phyloP scores from a whole-genome alignment of 1,140 invertebrate genomes.

The Pemphigus obesinymphae region DNA sequence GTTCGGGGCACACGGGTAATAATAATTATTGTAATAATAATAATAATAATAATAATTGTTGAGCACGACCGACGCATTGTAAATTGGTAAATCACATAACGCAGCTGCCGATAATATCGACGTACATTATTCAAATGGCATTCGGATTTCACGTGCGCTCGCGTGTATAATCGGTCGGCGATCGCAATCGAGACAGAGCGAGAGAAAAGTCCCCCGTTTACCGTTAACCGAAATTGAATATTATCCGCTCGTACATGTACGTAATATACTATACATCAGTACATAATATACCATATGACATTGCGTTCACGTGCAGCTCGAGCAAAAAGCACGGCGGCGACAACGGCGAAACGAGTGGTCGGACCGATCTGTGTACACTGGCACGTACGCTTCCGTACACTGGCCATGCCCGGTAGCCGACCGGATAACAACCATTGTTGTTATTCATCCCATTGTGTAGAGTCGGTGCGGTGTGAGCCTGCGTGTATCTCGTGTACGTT shows the following conservation, averaged over 20 bases:
- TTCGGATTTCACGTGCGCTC: constrained; percentile 11
- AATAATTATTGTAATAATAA: too few species aligned
- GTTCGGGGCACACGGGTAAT: not conserved
- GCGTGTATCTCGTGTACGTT: too few species aligned
- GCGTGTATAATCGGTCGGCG: not conserved
- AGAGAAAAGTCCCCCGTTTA: constrained; percentile 1
- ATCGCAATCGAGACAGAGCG: not conserved
- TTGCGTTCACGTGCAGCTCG: not conserved
- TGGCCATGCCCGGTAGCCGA: not conserved
- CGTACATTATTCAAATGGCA: constrained; percentile 12
- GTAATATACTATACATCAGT: not conserved
- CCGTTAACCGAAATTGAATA: constrained; percentile 38
- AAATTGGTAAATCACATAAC: constrained; percentile 29
- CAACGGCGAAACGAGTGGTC: too few species aligned
- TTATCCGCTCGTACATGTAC: not conserved
- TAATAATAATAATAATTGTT: not conserved
- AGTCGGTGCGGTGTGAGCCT: not conserved
- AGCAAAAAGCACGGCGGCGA: not conserved
- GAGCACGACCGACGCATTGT: not conserved
- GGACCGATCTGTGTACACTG: too few species aligned
- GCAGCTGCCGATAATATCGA: not conserved
- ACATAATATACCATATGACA: not conserved
- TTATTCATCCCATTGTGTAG: not conserved
- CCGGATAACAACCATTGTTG: constrained; percentile 23
- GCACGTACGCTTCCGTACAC: too few species aligned